Evolutionary conservation across 2,888 invertebrate genomes (phyloP).

Genomic region (Pedicia rivosa): DNA sequence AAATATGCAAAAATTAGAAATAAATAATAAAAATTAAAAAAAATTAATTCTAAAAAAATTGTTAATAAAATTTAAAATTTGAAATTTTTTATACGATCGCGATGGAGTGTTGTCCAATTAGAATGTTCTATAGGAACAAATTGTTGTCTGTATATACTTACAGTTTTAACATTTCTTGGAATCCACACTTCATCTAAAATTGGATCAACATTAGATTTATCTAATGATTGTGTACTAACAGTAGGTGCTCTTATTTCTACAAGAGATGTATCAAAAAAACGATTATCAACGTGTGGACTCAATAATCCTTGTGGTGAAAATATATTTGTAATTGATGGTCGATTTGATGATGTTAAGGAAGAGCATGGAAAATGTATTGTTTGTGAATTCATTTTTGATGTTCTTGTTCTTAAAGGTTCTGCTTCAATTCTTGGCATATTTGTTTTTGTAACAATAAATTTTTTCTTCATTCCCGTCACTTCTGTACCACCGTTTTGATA

Average conservation of each 20-base stretch:
- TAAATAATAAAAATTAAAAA: too few relatives aligned
- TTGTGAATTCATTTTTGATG: slow-evolving; percentile 33
- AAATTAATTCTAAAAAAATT: too few relatives aligned
- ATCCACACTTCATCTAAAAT: slow-evolving; percentile 14
- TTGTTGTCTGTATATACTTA: too few relatives aligned
- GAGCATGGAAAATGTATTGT: slow-evolving; percentile 52
- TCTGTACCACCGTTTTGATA: slow-evolving; percentile 4
- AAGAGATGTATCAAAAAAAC: slow-evolving; percentile 67
- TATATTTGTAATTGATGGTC: slow-evolving; percentile 43
- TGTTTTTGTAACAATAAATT: slow-evolving; percentile 26
- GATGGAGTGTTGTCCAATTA: too few relatives aligned
- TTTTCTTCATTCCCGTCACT: slow-evolving; percentile 32
- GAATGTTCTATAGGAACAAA: too few relatives aligned
- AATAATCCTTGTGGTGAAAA: slow-evolving; percentile 29
- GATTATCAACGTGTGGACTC: slow-evolving; percentile 55
- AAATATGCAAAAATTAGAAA: too few relatives aligned
- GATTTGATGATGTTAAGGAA: slow-evolving; percentile 33
- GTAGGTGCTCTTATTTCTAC: slow-evolving; percentile 55
- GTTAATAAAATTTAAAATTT: too few relatives aligned
- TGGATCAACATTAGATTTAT: slow-evolving; percentile 12
- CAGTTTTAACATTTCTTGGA: slow-evolving; percentile 11
- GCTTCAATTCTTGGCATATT: slow-evolving; percentile 19
- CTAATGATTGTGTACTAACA: slow-evolving; percentile 21
- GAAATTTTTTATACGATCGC: too few relatives aligned
- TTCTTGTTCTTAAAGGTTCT: slow-evolving; percentile 20